phyloP scores from a whole-genome alignment of 1,140 invertebrate species.

The Drosophila nannoptera region DNA sequence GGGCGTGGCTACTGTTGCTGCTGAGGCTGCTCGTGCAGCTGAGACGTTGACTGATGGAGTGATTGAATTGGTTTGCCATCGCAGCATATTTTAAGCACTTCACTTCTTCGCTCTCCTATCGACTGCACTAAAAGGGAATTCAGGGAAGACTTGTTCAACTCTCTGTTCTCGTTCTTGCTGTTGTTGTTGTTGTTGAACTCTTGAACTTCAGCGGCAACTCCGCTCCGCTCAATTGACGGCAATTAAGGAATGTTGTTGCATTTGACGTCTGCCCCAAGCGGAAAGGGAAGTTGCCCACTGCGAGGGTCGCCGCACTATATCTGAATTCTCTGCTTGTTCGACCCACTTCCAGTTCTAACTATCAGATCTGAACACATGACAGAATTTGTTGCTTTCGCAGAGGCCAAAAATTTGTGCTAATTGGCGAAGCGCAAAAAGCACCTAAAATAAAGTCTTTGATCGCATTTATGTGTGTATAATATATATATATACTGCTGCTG shows the following conservation, averaged over 20 bases:
- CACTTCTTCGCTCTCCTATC: constrained; percentile 20
- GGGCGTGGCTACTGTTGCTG: constrained; percentile 28
- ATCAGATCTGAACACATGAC: too few species aligned
- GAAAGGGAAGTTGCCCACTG: neutral
- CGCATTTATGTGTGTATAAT: too few species aligned
- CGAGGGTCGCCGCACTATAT: neutral
- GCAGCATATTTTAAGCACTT: constrained; percentile 29
- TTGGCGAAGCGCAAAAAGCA: neutral
- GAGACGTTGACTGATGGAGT: constrained; percentile 33
- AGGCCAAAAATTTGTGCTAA: neutral
- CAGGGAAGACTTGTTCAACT: constrained; percentile 3
- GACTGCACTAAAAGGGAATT: constrained; percentile 15
- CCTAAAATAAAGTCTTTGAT: too few species aligned
- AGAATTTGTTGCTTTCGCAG: too few species aligned
- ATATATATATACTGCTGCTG: neutral
- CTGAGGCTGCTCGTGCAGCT: constrained; percentile 52
- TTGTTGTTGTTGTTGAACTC: constrained; percentile 31
- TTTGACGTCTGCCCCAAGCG: neutral
- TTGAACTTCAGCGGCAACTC: constrained; percentile 30
- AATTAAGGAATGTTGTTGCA: constrained; percentile 47
- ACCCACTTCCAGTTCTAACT: too few species aligned
- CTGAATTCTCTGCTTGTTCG: too few species aligned
- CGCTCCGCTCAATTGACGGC: constrained; percentile 52
- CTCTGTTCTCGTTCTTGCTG: constrained; percentile 3
- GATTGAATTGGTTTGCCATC: constrained; percentile 33